Percentiles rank a stretch among this genome's conserved stretches.
These are phyloP conservation scores for Candoia aspera DNA, from an alignment of 2,113 vertebrate species.

Conservation along the genomic window DNA sequence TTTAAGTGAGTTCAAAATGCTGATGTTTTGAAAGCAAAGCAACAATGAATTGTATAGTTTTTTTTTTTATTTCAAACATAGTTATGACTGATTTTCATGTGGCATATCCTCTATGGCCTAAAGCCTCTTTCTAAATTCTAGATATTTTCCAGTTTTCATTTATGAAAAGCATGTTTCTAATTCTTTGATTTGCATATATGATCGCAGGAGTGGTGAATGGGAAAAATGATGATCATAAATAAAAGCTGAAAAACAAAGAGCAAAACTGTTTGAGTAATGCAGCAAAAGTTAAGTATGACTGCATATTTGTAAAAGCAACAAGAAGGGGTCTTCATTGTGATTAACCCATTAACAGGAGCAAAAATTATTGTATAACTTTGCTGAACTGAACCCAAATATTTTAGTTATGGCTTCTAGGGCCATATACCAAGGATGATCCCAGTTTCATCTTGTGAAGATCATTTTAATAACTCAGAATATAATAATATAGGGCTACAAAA, in stretches of 20 bases:
- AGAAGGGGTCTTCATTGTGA: background rate
- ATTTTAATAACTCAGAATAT: background rate
- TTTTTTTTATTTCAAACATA: conserved; percentile 43
- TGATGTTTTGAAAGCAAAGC: conserved; percentile 42
- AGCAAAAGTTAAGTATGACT: background rate
- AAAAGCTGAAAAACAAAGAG: background rate
- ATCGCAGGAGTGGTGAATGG: background rate
- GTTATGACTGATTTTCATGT: conserved; percentile 41
- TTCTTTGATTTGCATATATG: background rate
- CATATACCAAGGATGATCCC: background rate
- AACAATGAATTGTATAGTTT: conserved; percentile 28
- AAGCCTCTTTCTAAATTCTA: background rate
- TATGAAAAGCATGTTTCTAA: conserved; percentile 7
- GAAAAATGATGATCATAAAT: background rate
- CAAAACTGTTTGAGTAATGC: background rate
- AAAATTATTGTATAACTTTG: background rate
- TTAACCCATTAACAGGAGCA: too few species aligned
- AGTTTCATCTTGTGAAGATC: background rate
- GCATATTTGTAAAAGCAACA: background rate
- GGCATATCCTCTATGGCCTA: background rate
- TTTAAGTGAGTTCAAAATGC: conserved; percentile 54
- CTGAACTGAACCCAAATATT: background rate
- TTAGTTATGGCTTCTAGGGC: background rate
- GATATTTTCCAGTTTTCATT: background rate
- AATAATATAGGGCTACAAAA: background rate